phyloP scores from a whole-genome alignment of 1,140 invertebrate genomes.

The Aphidius gifuensis region DNA sequence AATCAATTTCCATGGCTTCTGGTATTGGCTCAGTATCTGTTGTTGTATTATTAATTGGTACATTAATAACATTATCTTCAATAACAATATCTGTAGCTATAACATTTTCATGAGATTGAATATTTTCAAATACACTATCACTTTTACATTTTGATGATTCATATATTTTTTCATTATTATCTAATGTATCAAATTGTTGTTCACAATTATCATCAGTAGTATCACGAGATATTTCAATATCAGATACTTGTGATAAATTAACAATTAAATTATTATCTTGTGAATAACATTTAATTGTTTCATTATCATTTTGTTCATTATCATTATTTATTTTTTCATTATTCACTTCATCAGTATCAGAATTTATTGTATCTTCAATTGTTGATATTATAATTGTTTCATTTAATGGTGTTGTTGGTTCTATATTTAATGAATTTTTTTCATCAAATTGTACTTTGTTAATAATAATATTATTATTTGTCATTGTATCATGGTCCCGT shows the following conservation, averaged over 20 bases:
- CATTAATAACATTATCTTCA: conserved; percentile 35
- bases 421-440: too few relatives aligned
- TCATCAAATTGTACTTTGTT: too few relatives aligned
- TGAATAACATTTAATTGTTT: conserved; percentile 8
- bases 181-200: conserved; percentile 11
- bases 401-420: too few relatives aligned
- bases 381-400: too few relatives aligned
- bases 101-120: conserved; percentile 30
- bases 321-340: too few relatives aligned
- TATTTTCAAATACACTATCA: conserved; percentile 30
- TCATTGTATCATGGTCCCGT: too few relatives aligned
- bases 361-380: too few relatives aligned
- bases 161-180: conserved; percentile 38
- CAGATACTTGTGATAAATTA: conserved; percentile 32
- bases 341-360: too few relatives aligned
- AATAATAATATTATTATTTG: too few relatives aligned
- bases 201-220: conserved; percentile 14
- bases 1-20: conserved; percentile 52
- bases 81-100: conserved; percentile 31
- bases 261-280: conserved; percentile 11
- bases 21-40: conserved; percentile 44
- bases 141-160: conserved; percentile 40
- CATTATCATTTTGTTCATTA: not conserved
- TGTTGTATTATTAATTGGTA: conserved; percentile 25
- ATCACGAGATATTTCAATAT: conserved; percentile 37